Conservation (phyloP, 2,797 vertebrate species). For the Sebastes matsubarae region DNA sequence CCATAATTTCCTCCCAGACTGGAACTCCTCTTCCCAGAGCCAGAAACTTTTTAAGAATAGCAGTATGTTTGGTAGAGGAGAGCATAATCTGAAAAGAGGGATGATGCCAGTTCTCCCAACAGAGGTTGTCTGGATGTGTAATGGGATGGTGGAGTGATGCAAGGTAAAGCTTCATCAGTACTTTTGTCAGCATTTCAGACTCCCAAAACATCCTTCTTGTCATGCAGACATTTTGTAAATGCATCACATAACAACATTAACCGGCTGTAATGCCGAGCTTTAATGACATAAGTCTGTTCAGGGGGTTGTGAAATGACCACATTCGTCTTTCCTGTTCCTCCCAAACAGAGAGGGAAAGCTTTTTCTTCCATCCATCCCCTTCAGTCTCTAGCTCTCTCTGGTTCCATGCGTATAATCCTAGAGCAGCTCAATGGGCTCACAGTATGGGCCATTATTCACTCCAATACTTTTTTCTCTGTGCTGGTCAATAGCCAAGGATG, state of each 20-base stretch:
- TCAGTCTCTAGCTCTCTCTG: constrained; percentile 35
- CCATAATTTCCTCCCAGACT: constrained; percentile 45
- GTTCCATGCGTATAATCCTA: constrained; percentile 60
- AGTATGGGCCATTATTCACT: constrained; percentile 66
- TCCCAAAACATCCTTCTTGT: not conserved
- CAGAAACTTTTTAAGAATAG: constrained; percentile 52
- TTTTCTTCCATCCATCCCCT: constrained; percentile 30
- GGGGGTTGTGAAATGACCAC: constrained; percentile 33
- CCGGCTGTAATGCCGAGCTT: constrained; percentile 18
- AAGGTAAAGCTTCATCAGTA: constrained; percentile 15
- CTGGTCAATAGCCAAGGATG: constrained; percentile 55
- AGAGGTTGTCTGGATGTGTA: constrained; percentile 11
- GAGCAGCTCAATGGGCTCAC: constrained; percentile 52
- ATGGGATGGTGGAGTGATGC: constrained; percentile 6
- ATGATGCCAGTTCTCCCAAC: constrained; percentile 12
- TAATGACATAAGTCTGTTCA: constrained; percentile 24
- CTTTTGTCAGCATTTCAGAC: constrained; percentile 27
- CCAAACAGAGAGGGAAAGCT: constrained; percentile 34
- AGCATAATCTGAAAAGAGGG: constrained; percentile 31
- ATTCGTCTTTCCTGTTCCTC: constrained; percentile 39
- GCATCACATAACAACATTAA: constrained; percentile 36
- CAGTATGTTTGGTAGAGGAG: constrained; percentile 10
- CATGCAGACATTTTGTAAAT: constrained; percentile 21
- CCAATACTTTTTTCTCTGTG: constrained; percentile 52
- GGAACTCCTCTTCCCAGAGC: constrained; percentile 24